Base-by-base conservation (phyloP, 35 echinoderm and acorn worm species). In the Acanthaster planci region DNA sequence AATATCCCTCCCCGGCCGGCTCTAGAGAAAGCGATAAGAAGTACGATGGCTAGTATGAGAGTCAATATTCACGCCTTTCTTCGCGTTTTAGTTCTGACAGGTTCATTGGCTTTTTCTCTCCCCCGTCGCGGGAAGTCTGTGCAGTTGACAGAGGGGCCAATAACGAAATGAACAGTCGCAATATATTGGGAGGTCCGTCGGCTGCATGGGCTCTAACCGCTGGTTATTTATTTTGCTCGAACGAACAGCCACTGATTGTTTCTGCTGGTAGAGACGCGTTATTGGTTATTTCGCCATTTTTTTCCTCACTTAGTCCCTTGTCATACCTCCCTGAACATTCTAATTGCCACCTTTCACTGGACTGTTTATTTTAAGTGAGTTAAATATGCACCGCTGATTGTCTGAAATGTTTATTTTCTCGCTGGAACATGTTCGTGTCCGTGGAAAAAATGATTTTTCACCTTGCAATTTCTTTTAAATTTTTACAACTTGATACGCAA, bases 151-250 rank as follows among this genome's bases (percentile, higher is more conserved):
- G 57, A 60, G 57, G 9, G 64, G 64, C 26, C 29, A 72, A 72
- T 68, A 68, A 31, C 60, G 60, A 68, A 68, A 68, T 2, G 23
- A 18, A 68, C 60, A 9, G 60, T 68, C 19, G 60, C 60, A 68
- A 68, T 72, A 72, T 72, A 72, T 26, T 7, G 22, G 26, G 64
- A 35, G 7, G 19, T 15, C 26, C 14, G 10, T 14, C 10, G 3
- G 26, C 64, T 72, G 26, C 26, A 31, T 29, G 2, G 10, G 64
- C 34, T 34, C 23, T 15, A 7, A 72, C 18, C 64, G 10, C 7
- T 26, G 64, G 64, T 10, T 72, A 72, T 72, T 72, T 72, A 72
- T 34, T 72, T 72, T 72, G 64, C 64, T 34, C 64, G 26, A 72
- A 14, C 30, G 64, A 29, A 72, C 64, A 72, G 64, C 3, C 10